Percentiles rank a stretch among this genome's conserved stretches.
phyloP scores from a whole-genome alignment of 1,140 invertebrate species.

The Hetaerina americana region DNA sequence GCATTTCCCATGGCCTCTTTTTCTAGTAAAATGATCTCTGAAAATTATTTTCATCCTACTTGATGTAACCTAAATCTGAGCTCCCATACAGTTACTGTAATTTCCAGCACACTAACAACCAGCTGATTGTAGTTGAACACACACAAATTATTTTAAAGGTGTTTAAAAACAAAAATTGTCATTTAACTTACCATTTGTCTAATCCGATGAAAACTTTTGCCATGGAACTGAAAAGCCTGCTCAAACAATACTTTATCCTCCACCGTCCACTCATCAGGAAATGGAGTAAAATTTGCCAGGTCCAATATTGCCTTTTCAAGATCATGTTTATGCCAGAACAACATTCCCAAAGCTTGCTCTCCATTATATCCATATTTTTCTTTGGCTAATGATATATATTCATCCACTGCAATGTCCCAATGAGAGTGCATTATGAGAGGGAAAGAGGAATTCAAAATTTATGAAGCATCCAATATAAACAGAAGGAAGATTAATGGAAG shows the following conservation, averaged over 20 bases:
- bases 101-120: no score
- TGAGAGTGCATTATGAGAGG: slow-evolving; percentile 13
- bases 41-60: no score
- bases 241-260: slow-evolving; percentile 98
- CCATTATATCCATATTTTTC: slow-evolving; percentile 96
- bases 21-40: no score
- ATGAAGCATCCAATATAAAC: slow-evolving; percentile 17
- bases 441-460: not conserved
- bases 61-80: no score
- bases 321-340: slow-evolving; percentile 97
- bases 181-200: slow-evolving; percentile 83
- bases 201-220: slow-evolving; percentile 95
- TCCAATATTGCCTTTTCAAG: slow-evolving; percentile 82
- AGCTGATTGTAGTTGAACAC: no score
- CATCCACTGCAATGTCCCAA: slow-evolving; percentile 76
- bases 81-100: no score
- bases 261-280: slow-evolving; percentile 95
- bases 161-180: no score
- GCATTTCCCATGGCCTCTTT: no score
- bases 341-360: slow-evolving; percentile 93
- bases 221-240: slow-evolving; percentile 95
- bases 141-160: no score
- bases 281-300: slow-evolving; percentile 92
- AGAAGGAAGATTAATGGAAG: slow-evolving; percentile 12
- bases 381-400: slow-evolving; percentile 88